Base-by-base conservation (phyloP, 2,888 invertebrate species). In the Acanthopleura granulata region DNA sequence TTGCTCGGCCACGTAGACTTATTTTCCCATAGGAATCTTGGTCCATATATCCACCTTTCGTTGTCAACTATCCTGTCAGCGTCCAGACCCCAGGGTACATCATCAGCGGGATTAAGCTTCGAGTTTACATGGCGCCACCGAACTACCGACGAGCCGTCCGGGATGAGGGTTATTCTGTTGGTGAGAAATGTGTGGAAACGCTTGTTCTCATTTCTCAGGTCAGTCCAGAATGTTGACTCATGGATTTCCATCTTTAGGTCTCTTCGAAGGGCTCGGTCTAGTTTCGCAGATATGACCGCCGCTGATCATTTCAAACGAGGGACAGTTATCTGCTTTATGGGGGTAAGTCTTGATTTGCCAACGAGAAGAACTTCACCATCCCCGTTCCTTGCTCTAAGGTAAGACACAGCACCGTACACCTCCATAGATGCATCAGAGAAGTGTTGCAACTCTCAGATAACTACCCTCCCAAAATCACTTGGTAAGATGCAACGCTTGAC, bases 111-210 rank as follows among this genome's bases (percentile, higher is more conserved):
- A 69, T 69, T 69, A 6, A 18, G 30, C 1, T n/a, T 27, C 1
- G 69, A 69, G 25, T 25, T 9, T 9, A 69, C 69, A 14, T 69
- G 69, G 1, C 25, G 22, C 69, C 69, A 69, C 25, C 14, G 15
- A 29, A 16, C 29, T 22, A 14, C 1, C 4, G n/a, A 18, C 18
- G 69, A 6, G 1, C 30, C 30, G 18, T 25, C 25, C 25, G 9
- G 29, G 4, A 69, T 1, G 25, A 27, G 1, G 25, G 69, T 4
- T 16, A 69, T 25, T 62, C 78, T 29, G 72, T 78, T 80, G 15
- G 75, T 75, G 27, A 79, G 77, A 72, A 70, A 79, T 1, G 71
- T 73, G n/a, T 76, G 76, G 40, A 76, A 79, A 22, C 78, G 71
- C 40, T 72, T 62, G 18, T 18, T 49, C 3, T 74, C 75, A 69